A percentile compares a stretch with the other conserved stretches of the same genome.
Evolutionary conservation across 2,888 invertebrate species (phyloP).

Genomic region (Allygus modestus): DNA sequence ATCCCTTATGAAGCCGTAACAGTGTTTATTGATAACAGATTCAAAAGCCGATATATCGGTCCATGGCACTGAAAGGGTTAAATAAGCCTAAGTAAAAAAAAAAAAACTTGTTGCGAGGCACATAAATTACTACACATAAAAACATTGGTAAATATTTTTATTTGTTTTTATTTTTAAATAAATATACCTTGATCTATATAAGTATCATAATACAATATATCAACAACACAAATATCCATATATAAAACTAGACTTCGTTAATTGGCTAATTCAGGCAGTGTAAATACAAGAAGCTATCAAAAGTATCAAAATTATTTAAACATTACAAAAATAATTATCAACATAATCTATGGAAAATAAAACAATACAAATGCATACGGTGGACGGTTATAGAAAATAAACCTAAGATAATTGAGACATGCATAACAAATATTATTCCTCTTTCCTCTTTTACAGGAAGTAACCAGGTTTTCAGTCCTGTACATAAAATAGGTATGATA

Average conservation of each 20-base stretch:
- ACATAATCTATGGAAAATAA: background rate
- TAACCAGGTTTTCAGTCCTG: too few species aligned
- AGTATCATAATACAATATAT: slow-evolving; percentile 28
- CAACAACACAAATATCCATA: slow-evolving; percentile 31
- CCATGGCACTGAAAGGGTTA: too few species aligned
- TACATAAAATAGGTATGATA: too few species aligned
- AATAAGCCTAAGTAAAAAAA: too few species aligned
- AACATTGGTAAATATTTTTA: slow-evolving; percentile 22
- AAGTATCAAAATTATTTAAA: slow-evolving; percentile 11
- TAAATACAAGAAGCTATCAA: slow-evolving; percentile 6
- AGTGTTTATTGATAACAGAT: too few species aligned
- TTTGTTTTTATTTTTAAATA: slow-evolving; percentile 23
- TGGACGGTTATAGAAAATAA: slow-evolving; percentile 6
- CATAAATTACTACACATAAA: background rate
- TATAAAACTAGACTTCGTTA: slow-evolving; percentile 16
- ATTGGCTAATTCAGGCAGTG: slow-evolving; percentile 23
- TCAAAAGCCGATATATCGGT: too few species aligned
- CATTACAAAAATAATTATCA: background rate
- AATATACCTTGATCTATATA: slow-evolving; percentile 34
- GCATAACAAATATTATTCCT: too few species aligned
- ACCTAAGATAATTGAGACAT: background rate
- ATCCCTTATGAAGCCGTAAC: too few species aligned
- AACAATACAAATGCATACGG: slow-evolving; percentile 4
- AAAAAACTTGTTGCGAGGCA: too few species aligned
- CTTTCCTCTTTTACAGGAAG: too few species aligned